These are phyloP conservation scores for Parasteatoda lunata DNA, from an alignment of 2,888 invertebrate genomes.

Conservation along the genomic window DNA sequence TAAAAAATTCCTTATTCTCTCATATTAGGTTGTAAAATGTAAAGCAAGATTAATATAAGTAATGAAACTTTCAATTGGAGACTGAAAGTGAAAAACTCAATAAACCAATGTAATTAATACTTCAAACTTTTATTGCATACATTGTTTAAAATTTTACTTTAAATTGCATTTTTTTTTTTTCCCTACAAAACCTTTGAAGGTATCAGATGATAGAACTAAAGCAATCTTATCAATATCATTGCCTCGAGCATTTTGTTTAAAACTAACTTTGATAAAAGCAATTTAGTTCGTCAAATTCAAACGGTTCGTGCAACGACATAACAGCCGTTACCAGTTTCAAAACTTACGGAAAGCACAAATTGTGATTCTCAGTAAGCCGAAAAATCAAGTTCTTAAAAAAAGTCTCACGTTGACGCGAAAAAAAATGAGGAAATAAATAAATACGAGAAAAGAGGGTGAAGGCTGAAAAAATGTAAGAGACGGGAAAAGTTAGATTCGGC, in stretches of 20 bases:
- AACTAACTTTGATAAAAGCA: background rate
- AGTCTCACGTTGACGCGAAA: conserved; percentile 22
- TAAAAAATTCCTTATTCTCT: no score
- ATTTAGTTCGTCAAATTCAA: conserved; percentile 15
- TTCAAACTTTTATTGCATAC: no score
- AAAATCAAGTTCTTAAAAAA: conserved; percentile 25
- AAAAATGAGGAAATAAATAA: conserved; percentile 8
- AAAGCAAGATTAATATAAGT: no score
- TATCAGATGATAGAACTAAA: background rate
- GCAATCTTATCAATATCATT: background rate
- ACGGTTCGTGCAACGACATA: conserved; percentile 43
- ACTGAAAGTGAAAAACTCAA: no score
- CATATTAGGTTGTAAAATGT: no score
- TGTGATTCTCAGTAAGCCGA: conserved; percentile 8
- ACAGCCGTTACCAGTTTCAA: background rate
- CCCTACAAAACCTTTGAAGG: background rate
- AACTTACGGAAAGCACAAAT: background rate
- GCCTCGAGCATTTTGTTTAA: background rate
- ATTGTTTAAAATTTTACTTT: no score
- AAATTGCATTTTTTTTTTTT: no score
- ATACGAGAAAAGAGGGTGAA: background rate
- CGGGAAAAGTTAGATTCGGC: conserved; percentile 15
- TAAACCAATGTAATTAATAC: no score
- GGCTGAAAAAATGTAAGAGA: conserved; percentile 8
- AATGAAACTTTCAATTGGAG: no score